Percentiles rank a stretch among this genome's conserved stretches.
Evolutionary conservation across 2,888 invertebrate genomes (phyloP).

Genomic region (Cheilosia variabilis): DNA sequence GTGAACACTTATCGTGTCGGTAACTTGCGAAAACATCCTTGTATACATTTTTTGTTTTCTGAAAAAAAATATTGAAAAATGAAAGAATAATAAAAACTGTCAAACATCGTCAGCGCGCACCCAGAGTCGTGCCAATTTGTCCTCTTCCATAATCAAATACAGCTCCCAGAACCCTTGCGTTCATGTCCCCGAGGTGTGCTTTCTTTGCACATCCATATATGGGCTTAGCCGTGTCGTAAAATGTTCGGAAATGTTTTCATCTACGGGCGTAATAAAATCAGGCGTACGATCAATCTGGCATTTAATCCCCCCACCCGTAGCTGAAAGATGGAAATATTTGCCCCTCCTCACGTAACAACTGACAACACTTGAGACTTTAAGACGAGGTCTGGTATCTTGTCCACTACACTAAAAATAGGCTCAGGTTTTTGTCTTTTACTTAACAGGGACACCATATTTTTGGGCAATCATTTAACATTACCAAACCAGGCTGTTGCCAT

Average conservation of each 20-base stretch:
- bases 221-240: constrained; percentile 42
- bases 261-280: constrained; percentile 59
- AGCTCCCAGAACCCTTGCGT: background rate
- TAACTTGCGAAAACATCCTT: constrained; percentile 9
- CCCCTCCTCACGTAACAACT: background rate
- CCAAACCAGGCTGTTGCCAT: constrained; percentile 32
- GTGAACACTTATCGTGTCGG: background rate
- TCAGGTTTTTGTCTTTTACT: constrained; percentile 35
- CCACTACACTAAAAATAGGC: constrained; percentile 32
- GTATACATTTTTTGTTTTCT: background rate
- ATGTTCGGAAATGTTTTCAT: constrained; percentile 63
- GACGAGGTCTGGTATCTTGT: constrained; percentile 30
- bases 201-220: background rate
- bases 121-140: constrained; percentile 15
- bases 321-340: background rate
- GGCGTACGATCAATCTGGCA: constrained; percentile 41
- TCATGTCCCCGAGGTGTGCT: background rate
- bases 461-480: constrained; percentile 27
- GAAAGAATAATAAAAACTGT: constrained; percentile 3
- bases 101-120: constrained; percentile 44
- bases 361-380: constrained; percentile 8
- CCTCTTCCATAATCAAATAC: constrained; percentile 49
- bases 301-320: background rate
- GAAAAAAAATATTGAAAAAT: background rate
- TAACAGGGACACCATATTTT: constrained; percentile 25